Percentiles rank a stretch among this genome's conserved stretches.
Conservation (phyloP, 2,888 invertebrate genomes). For the Lagria hirta region DNA sequence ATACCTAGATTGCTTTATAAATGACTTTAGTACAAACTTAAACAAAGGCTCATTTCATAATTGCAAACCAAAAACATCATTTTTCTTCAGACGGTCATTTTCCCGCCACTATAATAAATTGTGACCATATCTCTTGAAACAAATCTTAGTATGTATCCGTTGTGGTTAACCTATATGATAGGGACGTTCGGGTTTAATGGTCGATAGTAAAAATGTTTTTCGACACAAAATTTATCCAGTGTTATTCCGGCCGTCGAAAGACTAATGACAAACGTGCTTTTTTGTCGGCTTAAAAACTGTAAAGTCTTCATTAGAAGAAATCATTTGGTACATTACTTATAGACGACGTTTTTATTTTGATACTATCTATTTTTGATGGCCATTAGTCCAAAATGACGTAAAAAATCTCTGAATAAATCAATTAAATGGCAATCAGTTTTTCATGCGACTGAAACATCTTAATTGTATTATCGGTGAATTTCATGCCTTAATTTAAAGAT, state of each 20-base stretch:
- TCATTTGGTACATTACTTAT: constrained; percentile 13
- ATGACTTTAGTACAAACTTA: no score
- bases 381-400: constrained; percentile 4
- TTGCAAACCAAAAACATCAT: no score
- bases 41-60: no score
- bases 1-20: no score
- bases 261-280: constrained; percentile 46
- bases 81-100: no score
- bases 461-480: constrained; percentile 20
- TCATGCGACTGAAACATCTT: constrained; percentile 13
- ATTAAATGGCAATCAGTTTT: constrained; percentile 7
- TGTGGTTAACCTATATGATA: constrained; percentile 24
- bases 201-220: constrained; percentile 41
- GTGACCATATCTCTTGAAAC: constrained; percentile 12
- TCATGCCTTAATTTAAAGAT: constrained; percentile 8
- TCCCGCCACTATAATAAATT: constrained; percentile 16
- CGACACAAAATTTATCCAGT: constrained; percentile 45
- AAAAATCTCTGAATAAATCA: no score
- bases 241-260: constrained; percentile 45
- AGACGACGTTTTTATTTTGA: constrained; percentile 9
- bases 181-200: constrained; percentile 25
- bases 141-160: constrained; percentile 22
- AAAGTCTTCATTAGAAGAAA: constrained; percentile 12
- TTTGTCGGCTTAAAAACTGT: constrained; percentile 18
- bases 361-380: constrained; percentile 1